These are phyloP conservation scores for Lasaia peninsularis DNA, from an alignment of 1,140 invertebrate species.

Conservation along the genomic window DNA sequence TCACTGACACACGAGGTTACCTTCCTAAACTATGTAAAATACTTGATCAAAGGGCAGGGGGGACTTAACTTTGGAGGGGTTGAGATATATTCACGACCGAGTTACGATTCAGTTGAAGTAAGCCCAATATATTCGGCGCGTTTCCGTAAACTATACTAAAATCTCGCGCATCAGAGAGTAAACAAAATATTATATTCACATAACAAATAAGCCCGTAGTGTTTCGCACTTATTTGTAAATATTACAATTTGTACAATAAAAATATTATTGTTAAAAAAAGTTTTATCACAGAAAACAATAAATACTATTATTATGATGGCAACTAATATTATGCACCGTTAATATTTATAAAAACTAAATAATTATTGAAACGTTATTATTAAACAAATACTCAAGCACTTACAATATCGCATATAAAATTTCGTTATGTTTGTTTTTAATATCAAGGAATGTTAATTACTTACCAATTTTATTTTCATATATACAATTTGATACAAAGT, in stretches of 20 bases:
- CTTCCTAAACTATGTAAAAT: no score
- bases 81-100: no score
- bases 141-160: no score
- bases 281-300: slow-evolving; percentile 70
- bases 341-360: slow-evolving; percentile 26
- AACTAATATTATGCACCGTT: slow-evolving; percentile 57
- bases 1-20: no score
- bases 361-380: slow-evolving; percentile 11
- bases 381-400: slow-evolving; percentile 6
- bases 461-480: slow-evolving; percentile 32
- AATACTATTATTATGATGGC: slow-evolving; percentile 66
- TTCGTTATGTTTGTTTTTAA: slow-evolving; percentile 26
- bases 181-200: not conserved
- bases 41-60: no score
- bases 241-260: slow-evolving; percentile 7
- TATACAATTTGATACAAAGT: not conserved
- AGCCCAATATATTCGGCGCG: no score
- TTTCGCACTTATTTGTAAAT: slow-evolving; percentile 3
- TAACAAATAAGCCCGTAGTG: not conserved
- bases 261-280: slow-evolving; percentile 25
- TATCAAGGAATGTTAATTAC: slow-evolving; percentile 42
- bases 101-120: no score
- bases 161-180: not conserved
- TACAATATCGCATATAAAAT: slow-evolving; percentile 15
- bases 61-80: no score